phyloP scores from a whole-genome alignment of 2,113 vertebrate species.

The Phrynosoma blainvillii region DNA sequence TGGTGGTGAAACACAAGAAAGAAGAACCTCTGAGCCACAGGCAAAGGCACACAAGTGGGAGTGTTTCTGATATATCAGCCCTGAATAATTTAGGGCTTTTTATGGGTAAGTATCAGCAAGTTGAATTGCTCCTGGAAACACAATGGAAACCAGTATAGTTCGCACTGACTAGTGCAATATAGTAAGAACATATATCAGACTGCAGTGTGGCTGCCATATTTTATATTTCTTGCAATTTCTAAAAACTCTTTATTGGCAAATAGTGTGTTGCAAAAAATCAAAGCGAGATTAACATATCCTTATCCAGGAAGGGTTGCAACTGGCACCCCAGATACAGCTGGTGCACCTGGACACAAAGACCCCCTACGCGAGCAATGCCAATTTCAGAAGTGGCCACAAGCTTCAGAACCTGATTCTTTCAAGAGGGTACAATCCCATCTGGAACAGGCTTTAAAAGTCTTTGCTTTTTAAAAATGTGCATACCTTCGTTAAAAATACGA shows the following conservation, averaged over 20 bases:
- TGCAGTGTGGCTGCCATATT: background rate
- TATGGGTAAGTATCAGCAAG: background rate
- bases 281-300: background rate
- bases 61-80: background rate
- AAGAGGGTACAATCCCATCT: background rate
- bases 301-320: background rate
- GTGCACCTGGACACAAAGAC: too few relatives aligned
- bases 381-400: background rate
- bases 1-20: background rate
- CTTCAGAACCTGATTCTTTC: background rate
- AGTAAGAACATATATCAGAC: background rate
- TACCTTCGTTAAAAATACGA: slow-evolving; percentile 66
- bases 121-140: background rate
- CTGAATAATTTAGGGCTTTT: background rate
- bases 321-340: background rate
- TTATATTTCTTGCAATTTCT: background rate
- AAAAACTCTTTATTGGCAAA: background rate
- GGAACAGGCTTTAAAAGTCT: slow-evolving; percentile 27
- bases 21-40: background rate
- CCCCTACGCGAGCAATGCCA: background rate
- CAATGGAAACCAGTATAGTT: background rate
- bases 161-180: background rate
- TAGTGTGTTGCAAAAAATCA: background rate
- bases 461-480: slow-evolving; percentile 65
- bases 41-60: background rate